Conservation (phyloP, 1,140 invertebrate species). For the Phocides pigmalion region DNA sequence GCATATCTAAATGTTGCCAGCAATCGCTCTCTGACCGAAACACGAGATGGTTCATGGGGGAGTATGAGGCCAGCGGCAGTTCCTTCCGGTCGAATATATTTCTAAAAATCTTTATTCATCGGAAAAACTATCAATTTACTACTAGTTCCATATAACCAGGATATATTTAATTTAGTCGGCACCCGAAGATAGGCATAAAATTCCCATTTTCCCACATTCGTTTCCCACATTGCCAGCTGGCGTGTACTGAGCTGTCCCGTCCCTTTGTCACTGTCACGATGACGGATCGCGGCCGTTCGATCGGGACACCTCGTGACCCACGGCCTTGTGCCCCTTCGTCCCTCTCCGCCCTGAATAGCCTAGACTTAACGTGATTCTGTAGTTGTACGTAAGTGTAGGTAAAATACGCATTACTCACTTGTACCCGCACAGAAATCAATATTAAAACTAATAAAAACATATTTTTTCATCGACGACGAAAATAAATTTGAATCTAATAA, state of each 20-base stretch:
- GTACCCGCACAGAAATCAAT: no score
- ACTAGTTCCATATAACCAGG: no score
- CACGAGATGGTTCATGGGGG: no score
- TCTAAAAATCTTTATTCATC: no score
- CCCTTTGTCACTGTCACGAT: conserved; percentile 31
- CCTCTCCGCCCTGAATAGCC: not conserved
- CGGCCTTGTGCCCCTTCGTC: not conserved
- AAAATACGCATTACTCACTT: not conserved
- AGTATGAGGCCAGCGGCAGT: no score
- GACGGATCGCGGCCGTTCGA: conserved; percentile 29
- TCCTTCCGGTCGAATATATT: no score
- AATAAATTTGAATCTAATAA: no score
- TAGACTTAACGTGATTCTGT: not conserved
- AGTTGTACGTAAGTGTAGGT: not conserved
- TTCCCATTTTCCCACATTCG: conserved; percentile 11
- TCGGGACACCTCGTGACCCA: conserved; percentile 1
- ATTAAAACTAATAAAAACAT: no score
- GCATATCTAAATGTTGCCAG: no score
- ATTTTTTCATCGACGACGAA: no score
- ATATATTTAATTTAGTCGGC: conserved; percentile 7
- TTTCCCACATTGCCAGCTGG: conserved; percentile 12
- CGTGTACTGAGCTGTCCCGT: conserved; percentile 10
- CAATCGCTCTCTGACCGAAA: no score
- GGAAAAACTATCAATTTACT: no score
- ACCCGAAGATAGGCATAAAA: conserved; percentile 14